These are phyloP conservation scores for Pluvialis apricaria DNA, from an alignment of 2,113 vertebrate species.

Conservation along the genomic window DNA sequence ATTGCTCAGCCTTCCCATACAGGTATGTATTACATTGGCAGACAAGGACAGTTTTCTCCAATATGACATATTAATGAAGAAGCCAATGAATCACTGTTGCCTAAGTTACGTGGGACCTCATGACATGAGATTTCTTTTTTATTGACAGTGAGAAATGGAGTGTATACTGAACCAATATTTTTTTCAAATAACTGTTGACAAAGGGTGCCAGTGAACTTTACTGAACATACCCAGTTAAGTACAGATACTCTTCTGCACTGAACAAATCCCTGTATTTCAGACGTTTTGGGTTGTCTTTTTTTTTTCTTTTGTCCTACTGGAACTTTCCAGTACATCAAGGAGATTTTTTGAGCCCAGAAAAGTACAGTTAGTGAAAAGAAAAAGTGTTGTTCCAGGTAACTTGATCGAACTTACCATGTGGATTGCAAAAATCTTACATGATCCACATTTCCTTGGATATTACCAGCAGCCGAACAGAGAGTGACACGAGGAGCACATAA, in stretches of 20 bases:
- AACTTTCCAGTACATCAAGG: neutral
- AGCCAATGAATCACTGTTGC: neutral
- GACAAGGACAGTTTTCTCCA: neutral
- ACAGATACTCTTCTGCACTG: neutral
- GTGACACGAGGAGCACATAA: neutral
- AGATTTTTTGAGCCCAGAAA: neutral
- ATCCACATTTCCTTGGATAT: neutral
- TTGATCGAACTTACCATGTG: neutral
- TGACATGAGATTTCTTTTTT: neutral
- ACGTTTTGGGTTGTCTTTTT: fast-evolving
- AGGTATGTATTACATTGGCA: neutral
- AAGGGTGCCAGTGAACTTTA: neutral
- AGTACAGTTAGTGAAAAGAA: neutral
- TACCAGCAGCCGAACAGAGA: neutral
- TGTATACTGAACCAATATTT: neutral
- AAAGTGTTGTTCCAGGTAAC: neutral
- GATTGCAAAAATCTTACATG: neutral
- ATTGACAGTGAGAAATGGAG: neutral
- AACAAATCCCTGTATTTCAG: neutral
- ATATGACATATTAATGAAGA: neutral
- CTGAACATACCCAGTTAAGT: neutral
- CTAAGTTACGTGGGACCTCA: neutral
- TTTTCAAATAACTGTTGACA: neutral
- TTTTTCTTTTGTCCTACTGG: neutral
- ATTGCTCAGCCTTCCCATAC: neutral